phyloP scores from a whole-genome alignment of 1,140 invertebrate species.

The Danaus melanippus region DNA sequence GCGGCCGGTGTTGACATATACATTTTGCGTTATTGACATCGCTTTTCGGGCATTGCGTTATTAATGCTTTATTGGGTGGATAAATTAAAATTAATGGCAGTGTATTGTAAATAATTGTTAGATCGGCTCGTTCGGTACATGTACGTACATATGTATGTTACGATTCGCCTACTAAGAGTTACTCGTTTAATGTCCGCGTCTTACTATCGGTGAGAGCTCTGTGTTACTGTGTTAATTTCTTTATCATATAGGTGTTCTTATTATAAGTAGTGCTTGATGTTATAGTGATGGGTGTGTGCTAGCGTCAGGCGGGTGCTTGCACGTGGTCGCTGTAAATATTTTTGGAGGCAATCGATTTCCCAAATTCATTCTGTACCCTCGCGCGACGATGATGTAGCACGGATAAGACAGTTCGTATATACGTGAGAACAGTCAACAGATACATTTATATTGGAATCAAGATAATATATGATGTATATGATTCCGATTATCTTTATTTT shows the following conservation, averaged over 20 bases:
- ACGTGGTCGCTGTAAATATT: conserved; percentile 68
- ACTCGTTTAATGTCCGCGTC: too few relatives aligned
- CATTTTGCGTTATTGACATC: conserved; percentile 33
- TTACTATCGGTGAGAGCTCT: too few relatives aligned
- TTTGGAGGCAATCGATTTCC: conserved; percentile 71
- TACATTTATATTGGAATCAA: background rate
- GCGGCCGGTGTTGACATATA: conserved; percentile 34
- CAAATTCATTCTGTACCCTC: conserved; percentile 67
- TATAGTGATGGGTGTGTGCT: background rate
- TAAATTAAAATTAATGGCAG: conserved; percentile 26
- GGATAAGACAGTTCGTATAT: too few relatives aligned
- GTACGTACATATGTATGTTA: too few relatives aligned
- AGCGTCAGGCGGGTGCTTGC: conserved; percentile 15
- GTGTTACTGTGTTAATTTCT: too few relatives aligned
- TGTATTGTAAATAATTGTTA: conserved; percentile 1
- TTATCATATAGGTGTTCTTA: too few relatives aligned
- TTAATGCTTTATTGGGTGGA: conserved; percentile 26
- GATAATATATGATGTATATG: background rate
- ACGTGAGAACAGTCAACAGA: background rate
- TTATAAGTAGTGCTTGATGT: background rate
- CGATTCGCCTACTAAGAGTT: too few relatives aligned
- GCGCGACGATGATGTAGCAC: conserved; percentile 17
- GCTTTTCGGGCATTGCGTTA: conserved; percentile 31
- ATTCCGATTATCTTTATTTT: too few relatives aligned
- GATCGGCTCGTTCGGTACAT: too few relatives aligned